phyloP scores from a whole-genome alignment of 2,113 vertebrate species.

The human region GRCh38 chr12:122844501-122845000 shows the following conservation, averaged over 20 bases:
- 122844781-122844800: background rate
- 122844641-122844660: background rate
- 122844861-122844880: background rate
- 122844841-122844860: background rate
- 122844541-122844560: background rate
- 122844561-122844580: background rate
- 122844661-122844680: background rate
- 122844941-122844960: background rate
- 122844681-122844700: background rate
- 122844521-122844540: fast-evolving
- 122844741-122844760: background rate
- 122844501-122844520: background rate
- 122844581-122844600: background rate
- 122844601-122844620: background rate
- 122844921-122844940: background rate
- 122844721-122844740: background rate
- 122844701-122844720: background rate
- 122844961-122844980: background rate
- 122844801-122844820: background rate
- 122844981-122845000: fast-evolving
- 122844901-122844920: background rate
- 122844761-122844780: background rate
- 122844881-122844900: background rate
- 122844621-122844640: background rate
- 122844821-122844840: fast-evolving